These are phyloP conservation scores for Drosophila neotestacea DNA, from an alignment of 2,888 invertebrate species.

Conservation along the genomic window DNA sequence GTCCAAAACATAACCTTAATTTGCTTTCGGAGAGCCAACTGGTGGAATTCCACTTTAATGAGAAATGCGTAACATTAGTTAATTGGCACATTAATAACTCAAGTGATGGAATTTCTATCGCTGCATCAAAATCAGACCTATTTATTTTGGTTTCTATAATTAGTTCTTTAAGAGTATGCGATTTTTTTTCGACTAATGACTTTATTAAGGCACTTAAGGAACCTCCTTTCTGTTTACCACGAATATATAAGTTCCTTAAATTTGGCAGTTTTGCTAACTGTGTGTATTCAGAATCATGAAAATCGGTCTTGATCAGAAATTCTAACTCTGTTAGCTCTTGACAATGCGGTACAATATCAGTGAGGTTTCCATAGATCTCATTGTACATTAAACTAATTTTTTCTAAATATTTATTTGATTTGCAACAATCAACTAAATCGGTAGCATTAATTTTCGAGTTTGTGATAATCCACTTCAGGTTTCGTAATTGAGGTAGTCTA, in stretches of 20 bases:
- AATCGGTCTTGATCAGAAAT: neutral
- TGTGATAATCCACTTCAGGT: neutral
- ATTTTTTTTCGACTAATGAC: neutral
- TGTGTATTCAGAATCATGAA: neutral
- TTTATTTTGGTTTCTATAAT: neutral
- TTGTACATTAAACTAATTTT: neutral
- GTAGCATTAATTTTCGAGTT: neutral
- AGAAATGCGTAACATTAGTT: neutral
- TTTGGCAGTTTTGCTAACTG: neutral
- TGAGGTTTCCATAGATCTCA: neutral
- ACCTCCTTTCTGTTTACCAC: neutral
- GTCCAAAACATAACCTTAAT: no score
- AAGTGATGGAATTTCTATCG: neutral
- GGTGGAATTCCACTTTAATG: no score
- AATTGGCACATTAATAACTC: neutral
- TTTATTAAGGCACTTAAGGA: neutral
- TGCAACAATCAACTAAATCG: constrained; percentile 2
- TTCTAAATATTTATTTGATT: neutral
- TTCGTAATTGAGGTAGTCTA: neutral
- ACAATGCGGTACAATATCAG: constrained; percentile 2
- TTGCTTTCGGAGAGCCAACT: no score
- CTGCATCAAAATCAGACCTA: neutral
- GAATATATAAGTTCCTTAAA: neutral
- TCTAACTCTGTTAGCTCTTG: neutral
- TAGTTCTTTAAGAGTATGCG: neutral